Conservation (phyloP, 2,888 invertebrate species). For the Endomychus coccineus region DNA sequence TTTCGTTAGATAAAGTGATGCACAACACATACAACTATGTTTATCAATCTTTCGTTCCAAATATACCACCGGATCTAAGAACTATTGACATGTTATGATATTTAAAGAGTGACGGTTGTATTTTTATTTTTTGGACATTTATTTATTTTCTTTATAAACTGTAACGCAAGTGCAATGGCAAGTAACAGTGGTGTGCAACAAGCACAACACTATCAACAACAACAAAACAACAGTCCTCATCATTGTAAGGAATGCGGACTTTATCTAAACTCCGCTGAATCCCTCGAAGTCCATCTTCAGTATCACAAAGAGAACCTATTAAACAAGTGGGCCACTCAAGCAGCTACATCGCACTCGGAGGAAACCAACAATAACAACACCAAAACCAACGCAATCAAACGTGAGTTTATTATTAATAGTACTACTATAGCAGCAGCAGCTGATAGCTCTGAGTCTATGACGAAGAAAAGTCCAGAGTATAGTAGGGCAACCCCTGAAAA, state of each 20-base stretch:
- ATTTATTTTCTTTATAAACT: conserved; percentile 24
- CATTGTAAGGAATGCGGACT: conserved; percentile 72
- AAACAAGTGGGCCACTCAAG: conserved; percentile 62
- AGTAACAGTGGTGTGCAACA: conserved; percentile 26
- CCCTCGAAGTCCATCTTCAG: conserved; percentile 70
- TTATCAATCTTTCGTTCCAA: conserved; percentile 26
- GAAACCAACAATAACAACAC: conserved; percentile 61
- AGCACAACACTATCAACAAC: conserved; percentile 41
- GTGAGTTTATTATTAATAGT: conserved; percentile 49
- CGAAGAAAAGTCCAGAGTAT: conserved; percentile 54
- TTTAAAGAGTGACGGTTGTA: conserved; percentile 41
- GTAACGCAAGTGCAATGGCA: conserved; percentile 36
- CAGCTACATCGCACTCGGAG: conserved; percentile 42
- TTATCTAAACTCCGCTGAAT: conserved; percentile 66
- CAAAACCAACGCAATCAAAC: conserved; percentile 43
- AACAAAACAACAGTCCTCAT: conserved; percentile 50
- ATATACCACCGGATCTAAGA: conserved; percentile 36
- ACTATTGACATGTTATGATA: conserved; percentile 44
- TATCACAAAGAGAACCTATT: conserved; percentile 73
- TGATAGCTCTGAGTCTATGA: conserved; percentile 65
- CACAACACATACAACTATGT: conserved; percentile 18
- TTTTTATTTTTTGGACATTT: conserved; percentile 38
- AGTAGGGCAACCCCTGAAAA: conserved; percentile 52
- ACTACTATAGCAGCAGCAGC: conserved; percentile 58
- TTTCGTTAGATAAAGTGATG: conserved; percentile 30